These are phyloP conservation scores for Bolinopsis microptera DNA, from an alignment of 37 sponge, comb jelly and placozoan species.

Conservation along the genomic window DNA sequence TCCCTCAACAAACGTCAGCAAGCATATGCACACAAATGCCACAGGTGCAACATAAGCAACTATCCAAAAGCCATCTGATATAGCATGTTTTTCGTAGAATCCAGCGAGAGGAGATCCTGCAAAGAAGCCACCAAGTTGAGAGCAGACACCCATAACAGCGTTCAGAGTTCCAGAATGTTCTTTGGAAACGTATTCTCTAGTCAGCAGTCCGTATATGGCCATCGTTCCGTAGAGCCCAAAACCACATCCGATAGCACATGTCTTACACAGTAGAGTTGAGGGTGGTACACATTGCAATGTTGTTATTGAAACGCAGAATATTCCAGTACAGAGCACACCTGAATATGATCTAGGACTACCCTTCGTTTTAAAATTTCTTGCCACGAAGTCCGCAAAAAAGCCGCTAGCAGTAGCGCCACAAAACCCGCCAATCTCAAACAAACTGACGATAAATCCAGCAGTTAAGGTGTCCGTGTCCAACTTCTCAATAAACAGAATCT, in stretches of 20 bases:
- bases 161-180: not conserved
- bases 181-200: not conserved
- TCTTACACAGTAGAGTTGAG: not conserved
- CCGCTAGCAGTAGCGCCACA: not conserved
- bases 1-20: not conserved
- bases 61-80: conserved; percentile 24
- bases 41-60: not conserved
- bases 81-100: not conserved
- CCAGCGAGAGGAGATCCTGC: conserved; percentile 24
- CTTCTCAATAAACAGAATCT: not conserved
- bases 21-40: not conserved
- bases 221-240: conserved; percentile 20
- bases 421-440: conserved; percentile 49
- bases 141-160: not conserved
- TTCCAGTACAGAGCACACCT: not conserved
- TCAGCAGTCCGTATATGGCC: conserved; percentile 33
- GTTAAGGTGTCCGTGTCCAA: conserved; percentile 11
- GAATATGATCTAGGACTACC: not conserved
- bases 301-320: not conserved
- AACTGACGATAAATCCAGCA: conserved; percentile 18
- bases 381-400: not conserved
- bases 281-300: not conserved
- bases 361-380: not conserved
- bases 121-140: not conserved
- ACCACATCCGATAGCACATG: not conserved